Evolutionary conservation across 2,888 invertebrate species (phyloP).

Genomic region (Trichopria drosophilae): DNA sequence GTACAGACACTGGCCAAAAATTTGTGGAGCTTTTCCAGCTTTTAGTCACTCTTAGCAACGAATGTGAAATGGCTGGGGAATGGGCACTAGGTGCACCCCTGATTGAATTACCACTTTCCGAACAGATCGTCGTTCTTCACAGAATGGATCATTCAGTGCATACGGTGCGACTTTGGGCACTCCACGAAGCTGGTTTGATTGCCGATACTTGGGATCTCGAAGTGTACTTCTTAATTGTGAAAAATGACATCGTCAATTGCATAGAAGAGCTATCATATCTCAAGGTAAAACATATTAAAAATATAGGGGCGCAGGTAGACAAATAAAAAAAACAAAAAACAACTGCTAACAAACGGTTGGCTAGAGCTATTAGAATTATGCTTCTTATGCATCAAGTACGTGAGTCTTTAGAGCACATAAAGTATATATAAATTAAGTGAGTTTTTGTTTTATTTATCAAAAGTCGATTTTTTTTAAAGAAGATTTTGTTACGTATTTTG

Average conservation of each 20-base stretch:
- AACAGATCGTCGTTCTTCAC: constrained; percentile 79
- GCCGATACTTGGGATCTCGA: constrained; percentile 77
- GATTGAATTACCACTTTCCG: constrained; percentile 77
- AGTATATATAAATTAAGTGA: too few species aligned
- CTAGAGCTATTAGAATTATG: too few species aligned
- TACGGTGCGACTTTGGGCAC: constrained; percentile 77
- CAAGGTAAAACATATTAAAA: constrained; percentile 56
- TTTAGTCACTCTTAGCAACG: constrained; percentile 72
- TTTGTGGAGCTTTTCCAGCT: constrained; percentile 71
- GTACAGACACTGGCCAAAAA: constrained; percentile 64
- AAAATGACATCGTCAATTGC: constrained; percentile 54
- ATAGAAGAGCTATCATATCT: constrained; percentile 53
- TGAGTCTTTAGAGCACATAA: too few species aligned
- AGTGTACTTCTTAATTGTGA: constrained; percentile 66
- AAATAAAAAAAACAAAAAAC: too few species aligned
- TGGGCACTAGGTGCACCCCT: constrained; percentile 73
- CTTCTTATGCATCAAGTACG: too few species aligned
- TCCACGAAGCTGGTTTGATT: constrained; percentile 71
- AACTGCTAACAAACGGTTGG: too few species aligned
- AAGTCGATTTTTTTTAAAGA: too few species aligned
- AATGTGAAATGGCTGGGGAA: constrained; percentile 73
- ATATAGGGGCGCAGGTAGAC: too few species aligned
- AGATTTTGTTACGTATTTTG: too few species aligned
- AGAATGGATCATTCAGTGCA: constrained; percentile 79
- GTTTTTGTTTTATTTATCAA: too few species aligned